phyloP scores from a whole-genome alignment of 2,113 vertebrate species.

The Agapornis roseicollis region DNA sequence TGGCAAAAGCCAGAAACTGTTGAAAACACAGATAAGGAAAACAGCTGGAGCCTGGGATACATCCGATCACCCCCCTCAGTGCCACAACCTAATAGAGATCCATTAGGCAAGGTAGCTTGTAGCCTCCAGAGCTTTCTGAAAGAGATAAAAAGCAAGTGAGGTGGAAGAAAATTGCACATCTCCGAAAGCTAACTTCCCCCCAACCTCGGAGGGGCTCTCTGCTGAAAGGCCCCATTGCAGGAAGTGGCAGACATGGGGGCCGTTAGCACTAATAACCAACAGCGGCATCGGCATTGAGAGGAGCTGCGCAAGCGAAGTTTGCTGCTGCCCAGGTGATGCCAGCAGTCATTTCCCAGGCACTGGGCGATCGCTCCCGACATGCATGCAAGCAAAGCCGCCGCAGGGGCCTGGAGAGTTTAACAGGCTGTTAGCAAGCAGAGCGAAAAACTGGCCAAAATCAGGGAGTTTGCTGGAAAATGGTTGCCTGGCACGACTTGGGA shows the following conservation, averaged over 20 bases:
- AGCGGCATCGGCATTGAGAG: neutral
- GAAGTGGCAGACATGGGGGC: slow-evolving; percentile 5
- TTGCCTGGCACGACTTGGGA: neutral
- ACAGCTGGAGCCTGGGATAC: neutral
- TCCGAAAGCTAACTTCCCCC: neutral
- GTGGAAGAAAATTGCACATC: neutral
- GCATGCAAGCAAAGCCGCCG: neutral
- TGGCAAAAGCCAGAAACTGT: neutral
- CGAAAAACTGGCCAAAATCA: neutral
- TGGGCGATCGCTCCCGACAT: neutral
- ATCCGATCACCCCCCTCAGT: neutral
- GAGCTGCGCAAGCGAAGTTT: slow-evolving; percentile 24
- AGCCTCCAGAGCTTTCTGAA: slow-evolving; percentile 9
- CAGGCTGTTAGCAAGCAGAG: neutral
- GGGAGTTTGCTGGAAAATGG: neutral
- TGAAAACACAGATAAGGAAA: neutral
- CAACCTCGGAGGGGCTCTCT: neutral
- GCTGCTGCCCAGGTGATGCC: slow-evolving; percentile 33
- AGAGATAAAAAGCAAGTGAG: slow-evolving; percentile 32
- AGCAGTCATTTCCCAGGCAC: neutral
- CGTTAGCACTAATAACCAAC: neutral
- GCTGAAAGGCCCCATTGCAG: neutral
- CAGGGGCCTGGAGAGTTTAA: neutral
- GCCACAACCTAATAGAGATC: neutral
- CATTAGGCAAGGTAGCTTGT: slow-evolving; percentile 35